Evolutionary conservation across 2,888 invertebrate species (phyloP).

Genomic region (Papilio protenor): DNA sequence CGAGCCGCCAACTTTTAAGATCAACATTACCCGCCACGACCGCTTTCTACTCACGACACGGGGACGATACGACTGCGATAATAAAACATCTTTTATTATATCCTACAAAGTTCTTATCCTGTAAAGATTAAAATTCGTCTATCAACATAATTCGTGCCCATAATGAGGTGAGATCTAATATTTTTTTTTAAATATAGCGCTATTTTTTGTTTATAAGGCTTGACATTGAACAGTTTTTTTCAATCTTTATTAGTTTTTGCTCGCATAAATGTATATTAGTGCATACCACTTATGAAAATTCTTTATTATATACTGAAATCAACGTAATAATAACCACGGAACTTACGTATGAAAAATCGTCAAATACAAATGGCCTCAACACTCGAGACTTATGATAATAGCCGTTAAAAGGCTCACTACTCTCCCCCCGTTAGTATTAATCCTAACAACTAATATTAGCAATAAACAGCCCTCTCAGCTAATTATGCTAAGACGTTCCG

Average conservation of each 20-base stretch:
- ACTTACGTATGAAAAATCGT: conserved; percentile 38
- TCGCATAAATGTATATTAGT: neutral
- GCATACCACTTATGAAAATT: neutral
- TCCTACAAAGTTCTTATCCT: neutral
- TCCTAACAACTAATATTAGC: conserved; percentile 83
- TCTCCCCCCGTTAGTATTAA: conserved; percentile 69
- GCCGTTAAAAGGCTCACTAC: conserved; percentile 63
- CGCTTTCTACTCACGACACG: conserved; percentile 43
- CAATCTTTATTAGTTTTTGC: neutral
- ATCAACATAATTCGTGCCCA: neutral
- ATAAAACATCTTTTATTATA: neutral
- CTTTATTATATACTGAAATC: neutral
- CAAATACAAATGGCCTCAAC: conserved; percentile 39
- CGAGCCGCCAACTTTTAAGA: conserved; percentile 53
- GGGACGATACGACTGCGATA: conserved; percentile 45
- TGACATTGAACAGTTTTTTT: no score
- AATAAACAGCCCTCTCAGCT: conserved; percentile 79
- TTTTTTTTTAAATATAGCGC: no score
- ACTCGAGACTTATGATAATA: conserved; percentile 68
- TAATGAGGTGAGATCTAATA: no score
- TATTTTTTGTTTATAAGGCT: no score
- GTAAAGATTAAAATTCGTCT: neutral
- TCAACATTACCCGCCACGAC: conserved; percentile 52
- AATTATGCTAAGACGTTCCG: conserved; percentile 81
- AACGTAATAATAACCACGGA: neutral